Evolutionary conservation across 2,113 vertebrate genomes (phyloP), one percentile per base, ranked within the genome.

Genomic region (Petroica traversi): DNA sequence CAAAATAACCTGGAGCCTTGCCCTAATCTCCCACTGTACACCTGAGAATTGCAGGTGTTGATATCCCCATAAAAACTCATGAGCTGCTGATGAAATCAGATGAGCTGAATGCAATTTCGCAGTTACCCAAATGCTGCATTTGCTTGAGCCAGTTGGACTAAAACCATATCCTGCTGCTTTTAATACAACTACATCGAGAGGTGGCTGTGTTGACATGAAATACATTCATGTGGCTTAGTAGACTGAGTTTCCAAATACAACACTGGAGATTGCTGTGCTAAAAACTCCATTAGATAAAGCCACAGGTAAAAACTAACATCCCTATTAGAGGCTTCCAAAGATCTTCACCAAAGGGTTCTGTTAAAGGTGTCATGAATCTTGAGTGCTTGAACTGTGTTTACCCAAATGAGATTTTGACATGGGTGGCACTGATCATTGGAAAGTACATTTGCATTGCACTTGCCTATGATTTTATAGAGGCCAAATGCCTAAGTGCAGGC

Each of bases 401-500:
- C 19, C 28, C 31, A 72, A 62, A 54, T 87, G 69, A 82, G 72
- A 64, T 85, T 84, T 31, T 95, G 69, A 57, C 28, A 51, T 0
- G 2, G 12, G 8, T 91, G 82, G 51, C 75, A 62, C 55, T 59
- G 58, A 46, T 79, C 48, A 34, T 67, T 91, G 71, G 36, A 69
- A 90, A 66, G 46, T 22, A 67, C 62, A 46, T 93, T 96, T 83
- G 67, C 41, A 33, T 54, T 71, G 59, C 34, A 46, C 54, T 91
- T 80, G 85, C 63, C 75, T 95, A 18, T 94, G 78, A 9, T 77
- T 93, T 91, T 55, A 51, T 62, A 59, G 67, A 86, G 73, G 62
- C 89, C 88, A 84, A 95, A 89, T 85, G 77, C 62, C 76, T 89
- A 89, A 95, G 51, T 89, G 58, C 67, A 94, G 92, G 79, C 92